phyloP scores from a whole-genome alignment of 2,888 invertebrate species.

The Drosophila leonis region DNA sequence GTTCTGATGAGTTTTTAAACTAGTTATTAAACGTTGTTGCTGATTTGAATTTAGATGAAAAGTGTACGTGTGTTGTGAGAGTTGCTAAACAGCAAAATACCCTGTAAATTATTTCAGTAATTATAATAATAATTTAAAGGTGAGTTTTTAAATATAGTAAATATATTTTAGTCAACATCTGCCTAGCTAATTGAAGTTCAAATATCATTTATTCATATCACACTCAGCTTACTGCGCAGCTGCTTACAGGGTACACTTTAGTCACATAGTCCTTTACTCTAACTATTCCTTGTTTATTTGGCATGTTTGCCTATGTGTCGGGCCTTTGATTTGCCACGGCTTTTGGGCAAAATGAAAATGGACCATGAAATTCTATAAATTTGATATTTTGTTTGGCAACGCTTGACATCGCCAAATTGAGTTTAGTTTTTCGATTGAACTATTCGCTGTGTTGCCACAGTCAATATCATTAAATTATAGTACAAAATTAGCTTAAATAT shows the following conservation, averaged over 20 bases:
- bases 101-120: neutral
- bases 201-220: neutral
- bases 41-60: slow-evolving; percentile 75
- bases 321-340: slow-evolving; percentile 58
- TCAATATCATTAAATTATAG: slow-evolving; percentile 45
- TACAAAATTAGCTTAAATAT: slow-evolving; percentile 19
- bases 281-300: slow-evolving; percentile 18
- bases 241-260: neutral
- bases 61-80: slow-evolving; percentile 1
- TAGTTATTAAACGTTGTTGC: slow-evolving; percentile 71
- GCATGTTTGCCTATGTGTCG: slow-evolving; percentile 24
- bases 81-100: neutral
- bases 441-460: slow-evolving; percentile 14
- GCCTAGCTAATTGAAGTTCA: neutral
- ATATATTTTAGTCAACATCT: neutral
- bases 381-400: slow-evolving; percentile 66
- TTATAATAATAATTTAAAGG: too few species aligned
- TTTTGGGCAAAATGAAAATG: slow-evolving; percentile 30
- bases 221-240: fast-evolving
- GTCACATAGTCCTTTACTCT: neutral
- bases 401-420: slow-evolving; percentile 63
- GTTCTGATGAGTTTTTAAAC: slow-evolving; percentile 74
- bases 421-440: slow-evolving; percentile 52
- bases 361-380: slow-evolving; percentile 70
- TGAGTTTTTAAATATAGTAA: neutral